A percentile compares a stretch with the other conserved stretches of the same genome.
These are phyloP conservation scores for Oreohelix idahoensis DNA, from an alignment of 1,140 invertebrate species.

Conservation along the genomic window DNA sequence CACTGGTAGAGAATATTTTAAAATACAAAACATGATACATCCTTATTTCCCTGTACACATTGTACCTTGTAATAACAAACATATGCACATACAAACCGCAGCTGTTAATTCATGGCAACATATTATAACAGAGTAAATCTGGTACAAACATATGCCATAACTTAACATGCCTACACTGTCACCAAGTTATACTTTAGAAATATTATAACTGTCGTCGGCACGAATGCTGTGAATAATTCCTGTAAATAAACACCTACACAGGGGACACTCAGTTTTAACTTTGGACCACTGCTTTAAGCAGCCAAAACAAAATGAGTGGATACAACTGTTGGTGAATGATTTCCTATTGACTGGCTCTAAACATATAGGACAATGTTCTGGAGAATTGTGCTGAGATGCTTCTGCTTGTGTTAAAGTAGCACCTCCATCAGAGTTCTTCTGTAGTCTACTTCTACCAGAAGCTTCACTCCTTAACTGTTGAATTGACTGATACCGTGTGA, in stretches of 20 bases:
- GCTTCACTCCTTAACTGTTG: not conserved
- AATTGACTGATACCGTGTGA: constrained; percentile 31
- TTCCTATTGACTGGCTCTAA: constrained; percentile 88
- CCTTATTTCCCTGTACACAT: no score
- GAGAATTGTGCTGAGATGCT: no score
- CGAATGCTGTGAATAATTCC: constrained; percentile 93
- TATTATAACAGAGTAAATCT: no score
- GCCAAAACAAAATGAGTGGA: constrained; percentile 94
- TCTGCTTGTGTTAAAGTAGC: constrained; percentile 12
- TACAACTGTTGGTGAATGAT: constrained; percentile 91
- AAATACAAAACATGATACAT: no score
- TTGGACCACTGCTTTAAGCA: constrained; percentile 96
- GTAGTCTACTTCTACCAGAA: not conserved
- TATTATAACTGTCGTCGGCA: constrained; percentile 89
- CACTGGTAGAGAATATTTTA: no score
- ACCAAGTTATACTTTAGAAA: constrained; percentile 24
- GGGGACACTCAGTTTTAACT: constrained; percentile 92
- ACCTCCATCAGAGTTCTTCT: not conserved
- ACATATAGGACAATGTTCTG: constrained; percentile 88
- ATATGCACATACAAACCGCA: no score
- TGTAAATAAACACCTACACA: constrained; percentile 92
- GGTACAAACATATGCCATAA: no score
- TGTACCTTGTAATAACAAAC: no score
- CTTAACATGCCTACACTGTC: no score
- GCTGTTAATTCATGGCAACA: no score